Percentiles rank a stretch among this genome's conserved stretches.
Evolutionary conservation across 2,888 invertebrate genomes (phyloP).

Genomic region (Ctenicera cuprea): DNA sequence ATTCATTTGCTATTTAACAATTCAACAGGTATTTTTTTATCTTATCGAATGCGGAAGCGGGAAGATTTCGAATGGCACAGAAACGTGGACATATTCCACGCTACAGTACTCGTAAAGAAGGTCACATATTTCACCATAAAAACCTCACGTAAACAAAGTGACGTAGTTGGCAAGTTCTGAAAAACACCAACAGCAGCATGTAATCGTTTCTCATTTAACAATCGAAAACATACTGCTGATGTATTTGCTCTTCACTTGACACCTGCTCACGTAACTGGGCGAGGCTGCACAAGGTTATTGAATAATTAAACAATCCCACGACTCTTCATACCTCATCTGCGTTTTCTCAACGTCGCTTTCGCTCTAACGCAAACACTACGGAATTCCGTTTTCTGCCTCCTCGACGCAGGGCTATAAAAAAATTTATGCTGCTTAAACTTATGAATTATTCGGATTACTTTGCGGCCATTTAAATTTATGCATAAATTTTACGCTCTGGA

Average conservation of each 20-base stretch:
- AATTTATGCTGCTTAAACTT: not conserved
- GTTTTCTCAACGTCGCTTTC: conserved; percentile 18
- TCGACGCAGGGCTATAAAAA: not conserved
- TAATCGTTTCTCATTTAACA: conserved; percentile 13
- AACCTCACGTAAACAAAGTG: conserved; percentile 17
- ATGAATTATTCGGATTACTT: conserved; percentile 20
- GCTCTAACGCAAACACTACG: conserved; percentile 6
- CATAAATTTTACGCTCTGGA: conserved; percentile 16
- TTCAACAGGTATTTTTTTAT: not conserved
- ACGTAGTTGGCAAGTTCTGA: conserved; percentile 3
- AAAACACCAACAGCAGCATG: not conserved
- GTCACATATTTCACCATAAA: conserved; percentile 15
- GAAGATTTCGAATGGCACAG: conserved; percentile 5
- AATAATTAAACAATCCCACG: conserved; percentile 65
- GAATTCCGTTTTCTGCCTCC: conserved; percentile 7
- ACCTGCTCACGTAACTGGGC: conserved; percentile 63
- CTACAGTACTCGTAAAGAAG: not conserved
- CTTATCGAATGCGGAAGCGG: conserved; percentile 18
- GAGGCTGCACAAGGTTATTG: conserved; percentile 63
- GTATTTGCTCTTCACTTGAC: conserved; percentile 64
- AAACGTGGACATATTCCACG: not conserved
- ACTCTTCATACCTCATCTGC: conserved; percentile 54
- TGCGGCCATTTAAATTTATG: conserved; percentile 19
- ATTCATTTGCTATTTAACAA: not conserved
- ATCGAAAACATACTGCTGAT: conserved; percentile 10